Evolutionary conservation across 1,140 invertebrate species (phyloP).

Genomic region (Whitmania pigra): DNA sequence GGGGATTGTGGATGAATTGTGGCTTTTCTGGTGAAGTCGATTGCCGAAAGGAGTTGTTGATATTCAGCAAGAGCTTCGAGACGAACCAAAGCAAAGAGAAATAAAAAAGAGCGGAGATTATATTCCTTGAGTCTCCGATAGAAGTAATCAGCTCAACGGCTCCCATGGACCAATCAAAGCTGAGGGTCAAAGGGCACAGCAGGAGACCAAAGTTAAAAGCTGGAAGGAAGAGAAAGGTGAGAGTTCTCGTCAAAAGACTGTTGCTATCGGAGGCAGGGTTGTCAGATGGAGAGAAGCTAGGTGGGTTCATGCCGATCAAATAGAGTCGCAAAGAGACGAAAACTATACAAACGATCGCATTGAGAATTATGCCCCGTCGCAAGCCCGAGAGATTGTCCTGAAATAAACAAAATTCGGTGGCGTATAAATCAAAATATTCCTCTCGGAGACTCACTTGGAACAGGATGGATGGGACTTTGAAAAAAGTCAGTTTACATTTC

Average conservation of each 20-base stretch:
- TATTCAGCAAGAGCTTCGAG: background rate
- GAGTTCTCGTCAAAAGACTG: constrained; percentile 59
- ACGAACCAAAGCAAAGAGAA: constrained; percentile 41
- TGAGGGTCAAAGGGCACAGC: constrained; percentile 72
- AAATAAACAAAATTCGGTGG: constrained; percentile 27
- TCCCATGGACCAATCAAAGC: constrained; percentile 98
- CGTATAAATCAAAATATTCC: constrained; percentile 23
- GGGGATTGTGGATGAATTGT: background rate
- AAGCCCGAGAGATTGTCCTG: constrained; percentile 53
- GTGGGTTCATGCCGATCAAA: constrained; percentile 86
- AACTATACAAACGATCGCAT: constrained; percentile 60
- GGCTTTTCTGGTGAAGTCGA: background rate
- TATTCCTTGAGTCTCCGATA: constrained; percentile 64
- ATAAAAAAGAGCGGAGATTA: constrained; percentile 64
- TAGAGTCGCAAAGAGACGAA: constrained; percentile 60
- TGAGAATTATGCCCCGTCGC: constrained; percentile 58
- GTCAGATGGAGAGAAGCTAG: constrained; percentile 74
- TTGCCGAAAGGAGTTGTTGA: background rate
- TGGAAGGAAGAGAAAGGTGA: constrained; percentile 81
- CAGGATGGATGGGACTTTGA: background rate
- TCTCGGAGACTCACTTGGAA: background rate
- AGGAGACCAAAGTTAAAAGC: constrained; percentile 78
- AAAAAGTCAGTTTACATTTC: constrained; percentile 30
- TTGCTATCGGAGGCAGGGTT: constrained; percentile 50
- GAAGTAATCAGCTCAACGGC: constrained; percentile 76